These are phyloP conservation scores for Encarsia formosa DNA, from an alignment of 2,888 invertebrate genomes.

Conservation along the genomic window DNA sequence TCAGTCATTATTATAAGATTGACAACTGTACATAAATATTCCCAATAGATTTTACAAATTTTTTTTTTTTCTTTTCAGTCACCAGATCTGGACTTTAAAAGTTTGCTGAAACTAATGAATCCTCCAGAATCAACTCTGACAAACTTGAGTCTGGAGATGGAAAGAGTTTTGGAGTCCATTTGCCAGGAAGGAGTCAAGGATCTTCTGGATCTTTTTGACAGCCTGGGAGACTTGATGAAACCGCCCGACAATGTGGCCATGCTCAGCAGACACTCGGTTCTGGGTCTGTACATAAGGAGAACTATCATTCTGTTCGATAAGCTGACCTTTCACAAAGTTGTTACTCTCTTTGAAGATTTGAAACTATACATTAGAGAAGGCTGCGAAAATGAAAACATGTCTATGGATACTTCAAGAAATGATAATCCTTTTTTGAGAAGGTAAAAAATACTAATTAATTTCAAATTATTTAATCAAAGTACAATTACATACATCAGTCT, in stretches of 20 bases:
- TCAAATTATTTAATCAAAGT: too few relatives aligned
- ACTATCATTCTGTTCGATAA: slow-evolving; percentile 79
- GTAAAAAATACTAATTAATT: too few relatives aligned
- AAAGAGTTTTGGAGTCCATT: slow-evolving; percentile 58
- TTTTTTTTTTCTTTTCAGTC: slow-evolving; percentile 52
- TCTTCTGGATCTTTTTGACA: slow-evolving; percentile 60
- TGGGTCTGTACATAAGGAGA: slow-evolving; percentile 77
- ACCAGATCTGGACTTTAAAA: slow-evolving; percentile 72
- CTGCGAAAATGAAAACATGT: too few relatives aligned
- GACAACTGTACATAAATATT: background rate
- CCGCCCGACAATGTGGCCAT: slow-evolving; percentile 39
- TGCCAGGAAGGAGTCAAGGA: slow-evolving; percentile 57
- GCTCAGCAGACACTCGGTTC: slow-evolving; percentile 48
- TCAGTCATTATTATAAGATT: background rate
- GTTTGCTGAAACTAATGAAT: slow-evolving; percentile 62
- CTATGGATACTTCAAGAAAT: slow-evolving; percentile 22
- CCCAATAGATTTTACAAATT: slow-evolving; percentile 10
- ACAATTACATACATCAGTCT: too few relatives aligned
- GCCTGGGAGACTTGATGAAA: slow-evolving; percentile 65
- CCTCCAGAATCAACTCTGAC: slow-evolving; percentile 60
- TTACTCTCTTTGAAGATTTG: slow-evolving; percentile 68
- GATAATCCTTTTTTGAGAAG: slow-evolving; percentile 22
- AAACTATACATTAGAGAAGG: slow-evolving; percentile 40
- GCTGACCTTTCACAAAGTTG: slow-evolving; percentile 78
- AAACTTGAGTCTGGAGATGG: slow-evolving; percentile 59